Conservation (phyloP, 2,797 vertebrate species). For the Otolemur crassicaudatus region DNA sequence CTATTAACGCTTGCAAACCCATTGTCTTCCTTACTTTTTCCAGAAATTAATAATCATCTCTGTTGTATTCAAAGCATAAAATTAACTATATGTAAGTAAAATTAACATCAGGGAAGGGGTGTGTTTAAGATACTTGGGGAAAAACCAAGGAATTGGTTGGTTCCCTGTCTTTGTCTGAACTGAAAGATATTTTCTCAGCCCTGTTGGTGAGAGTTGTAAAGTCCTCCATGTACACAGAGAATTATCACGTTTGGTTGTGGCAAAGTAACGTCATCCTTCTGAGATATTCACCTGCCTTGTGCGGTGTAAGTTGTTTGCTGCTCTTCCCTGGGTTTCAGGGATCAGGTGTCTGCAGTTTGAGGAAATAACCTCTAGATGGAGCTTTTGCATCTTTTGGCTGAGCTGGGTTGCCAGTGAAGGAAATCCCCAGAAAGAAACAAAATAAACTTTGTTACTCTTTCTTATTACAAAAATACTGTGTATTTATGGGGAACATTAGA, state of each 20-base stretch:
- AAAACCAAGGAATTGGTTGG: background rate
- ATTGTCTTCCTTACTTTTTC: background rate
- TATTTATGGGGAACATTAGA: background rate
- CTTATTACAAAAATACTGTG: background rate
- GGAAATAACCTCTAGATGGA: conserved; percentile 12
- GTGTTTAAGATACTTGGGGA: background rate
- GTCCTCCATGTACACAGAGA: background rate
- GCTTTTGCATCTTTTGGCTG: background rate
- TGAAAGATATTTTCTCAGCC: background rate
- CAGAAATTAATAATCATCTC: background rate
- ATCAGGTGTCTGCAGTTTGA: conserved; percentile 6
- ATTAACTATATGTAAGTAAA: background rate
- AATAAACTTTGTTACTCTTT: background rate
- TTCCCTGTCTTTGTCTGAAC: background rate
- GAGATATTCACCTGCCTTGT: background rate
- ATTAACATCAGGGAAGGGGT: background rate
- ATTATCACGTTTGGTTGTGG: background rate
- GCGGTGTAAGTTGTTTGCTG: background rate
- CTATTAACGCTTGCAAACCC: background rate
- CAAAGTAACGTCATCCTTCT: background rate
- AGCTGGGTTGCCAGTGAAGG: background rate
- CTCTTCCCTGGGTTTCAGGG: background rate
- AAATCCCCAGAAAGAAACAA: background rate
- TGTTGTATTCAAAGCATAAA: background rate
- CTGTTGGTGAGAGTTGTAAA: background rate